Percentiles rank a stretch among this genome's conserved stretches.
phyloP scores from a whole-genome alignment of 2,113 vertebrate genomes.

The Paradoxurus hermaphroditus region DNA sequence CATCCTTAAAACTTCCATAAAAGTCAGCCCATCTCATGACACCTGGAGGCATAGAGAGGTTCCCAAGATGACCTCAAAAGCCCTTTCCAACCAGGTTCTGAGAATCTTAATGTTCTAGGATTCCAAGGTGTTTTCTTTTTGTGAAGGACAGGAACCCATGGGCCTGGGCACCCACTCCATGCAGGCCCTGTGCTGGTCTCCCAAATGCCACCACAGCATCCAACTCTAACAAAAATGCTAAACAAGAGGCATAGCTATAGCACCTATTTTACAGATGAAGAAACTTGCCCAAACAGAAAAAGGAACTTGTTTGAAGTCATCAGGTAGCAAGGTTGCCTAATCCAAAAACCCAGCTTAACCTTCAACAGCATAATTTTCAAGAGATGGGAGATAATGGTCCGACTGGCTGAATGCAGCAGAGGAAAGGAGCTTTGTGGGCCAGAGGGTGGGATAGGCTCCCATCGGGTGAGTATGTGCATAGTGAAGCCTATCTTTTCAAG shows the following conservation, averaged over 20 bases:
- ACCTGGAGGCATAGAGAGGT: background rate
- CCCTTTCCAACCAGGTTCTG: background rate
- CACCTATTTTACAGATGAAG: background rate
- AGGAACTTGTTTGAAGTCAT: constrained; percentile 15
- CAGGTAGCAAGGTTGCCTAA: background rate
- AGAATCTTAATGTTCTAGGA: constrained; percentile 16
- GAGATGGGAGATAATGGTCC: background rate
- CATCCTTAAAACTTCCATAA: background rate
- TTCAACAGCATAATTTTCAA: background rate
- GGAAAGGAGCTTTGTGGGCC: background rate
- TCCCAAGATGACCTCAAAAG: background rate
- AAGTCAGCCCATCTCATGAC: background rate
- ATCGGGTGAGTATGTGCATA: background rate
- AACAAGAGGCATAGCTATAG: background rate
- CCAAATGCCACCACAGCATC: background rate
- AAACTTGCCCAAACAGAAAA: constrained; percentile 34
- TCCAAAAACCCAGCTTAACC: background rate
- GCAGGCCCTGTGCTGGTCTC: background rate
- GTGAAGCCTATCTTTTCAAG: constrained; percentile 1
- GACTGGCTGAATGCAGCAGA: background rate
- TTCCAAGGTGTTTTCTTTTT: background rate
- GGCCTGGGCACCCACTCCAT: background rate
- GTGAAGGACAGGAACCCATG: background rate
- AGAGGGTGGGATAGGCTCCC: background rate
- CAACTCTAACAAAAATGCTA: background rate